Evolutionary conservation across 2,113 vertebrate genomes (phyloP), one percentile per base, ranked within the genome.

Genomic region (Athene cunicularia): DNA sequence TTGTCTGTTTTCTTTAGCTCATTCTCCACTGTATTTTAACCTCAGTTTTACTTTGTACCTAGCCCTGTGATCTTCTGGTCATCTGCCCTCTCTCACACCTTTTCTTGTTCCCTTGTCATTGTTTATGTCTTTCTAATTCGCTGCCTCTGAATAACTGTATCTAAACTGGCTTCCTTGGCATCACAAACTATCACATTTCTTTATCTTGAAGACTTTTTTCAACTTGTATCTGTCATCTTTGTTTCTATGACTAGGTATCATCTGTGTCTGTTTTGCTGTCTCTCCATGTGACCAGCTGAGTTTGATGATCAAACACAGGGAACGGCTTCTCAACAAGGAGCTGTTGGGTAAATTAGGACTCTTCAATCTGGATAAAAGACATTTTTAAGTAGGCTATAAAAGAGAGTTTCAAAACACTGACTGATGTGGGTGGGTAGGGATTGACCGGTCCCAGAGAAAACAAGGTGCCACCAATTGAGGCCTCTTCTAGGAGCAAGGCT

Each of bases 401-500:
- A 81, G 20, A 52, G 3, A 3, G 1, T 68, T 82, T 90, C 17
- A 80, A 88, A 55, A 39, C 41, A 26, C 13, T 73, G 26, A 21
- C 20, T 68, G 15, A 32, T 72, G 28, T 24, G 16, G 2, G 5
- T 52, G 11, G 1, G 10, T n/a, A 58, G 19, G 4, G 24, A 1
- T 16, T 76, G 56, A 41, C 6, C 4, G 5, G 8, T 43, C 23
- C 49, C 21, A 91, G 33, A 17, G 12, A 45, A 84, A 95, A 53
- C 1, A 30, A 56, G 2, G 5, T 62, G 12, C 4, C 27, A 68
- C 30, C 21, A 58, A 55, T 84, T 7, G 45, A 76, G 5, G 11
- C 9, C 10, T 35, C 13, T 52, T 35, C 13, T 52, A 28, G 56
- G 14, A 90, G 7, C 21, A 52, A 82, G 18, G 21, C 23, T 70